Evolutionary conservation across 2,113 vertebrate species (phyloP).

Genomic region (Motacilla alba): DNA sequence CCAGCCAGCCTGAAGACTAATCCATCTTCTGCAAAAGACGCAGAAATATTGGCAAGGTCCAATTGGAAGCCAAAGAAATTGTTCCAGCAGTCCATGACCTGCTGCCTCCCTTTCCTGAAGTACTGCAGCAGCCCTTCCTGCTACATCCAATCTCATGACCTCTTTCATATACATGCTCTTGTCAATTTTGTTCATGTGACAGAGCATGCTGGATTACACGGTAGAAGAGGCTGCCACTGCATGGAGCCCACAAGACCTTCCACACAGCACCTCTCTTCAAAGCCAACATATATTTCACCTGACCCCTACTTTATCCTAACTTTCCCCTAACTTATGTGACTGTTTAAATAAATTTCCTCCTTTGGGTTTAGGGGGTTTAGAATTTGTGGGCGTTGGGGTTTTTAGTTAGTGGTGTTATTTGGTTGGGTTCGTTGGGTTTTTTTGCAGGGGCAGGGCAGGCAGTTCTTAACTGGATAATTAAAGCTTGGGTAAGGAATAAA

Average conservation of each 20-base stretch:
- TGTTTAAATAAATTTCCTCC: not conserved
- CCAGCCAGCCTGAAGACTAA: not conserved
- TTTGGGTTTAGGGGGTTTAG: not conserved
- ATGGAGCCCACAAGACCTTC: not conserved
- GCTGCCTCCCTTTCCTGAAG: not conserved
- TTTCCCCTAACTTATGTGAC: not conserved
- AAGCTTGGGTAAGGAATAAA: not conserved
- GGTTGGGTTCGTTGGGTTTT: not conserved
- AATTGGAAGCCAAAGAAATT: not conserved
- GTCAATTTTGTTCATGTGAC: not conserved
- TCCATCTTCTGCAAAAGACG: not conserved
- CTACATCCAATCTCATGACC: not conserved
- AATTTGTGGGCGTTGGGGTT: not conserved
- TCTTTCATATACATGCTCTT: not conserved
- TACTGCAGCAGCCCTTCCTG: not conserved
- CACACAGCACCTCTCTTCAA: not conserved
- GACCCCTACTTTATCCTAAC: not conserved
- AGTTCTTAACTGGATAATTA: not conserved
- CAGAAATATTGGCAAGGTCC: not conserved
- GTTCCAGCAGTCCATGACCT: not conserved
- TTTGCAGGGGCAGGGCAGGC: fast-evolving
- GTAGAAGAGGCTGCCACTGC: not conserved
- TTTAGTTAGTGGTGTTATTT: not conserved
- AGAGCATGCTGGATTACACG: not conserved
- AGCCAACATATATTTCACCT: not conserved